Conservation (phyloP, 92 coral and sea anemone species). For the Micromussa lordhowensis region DNA sequence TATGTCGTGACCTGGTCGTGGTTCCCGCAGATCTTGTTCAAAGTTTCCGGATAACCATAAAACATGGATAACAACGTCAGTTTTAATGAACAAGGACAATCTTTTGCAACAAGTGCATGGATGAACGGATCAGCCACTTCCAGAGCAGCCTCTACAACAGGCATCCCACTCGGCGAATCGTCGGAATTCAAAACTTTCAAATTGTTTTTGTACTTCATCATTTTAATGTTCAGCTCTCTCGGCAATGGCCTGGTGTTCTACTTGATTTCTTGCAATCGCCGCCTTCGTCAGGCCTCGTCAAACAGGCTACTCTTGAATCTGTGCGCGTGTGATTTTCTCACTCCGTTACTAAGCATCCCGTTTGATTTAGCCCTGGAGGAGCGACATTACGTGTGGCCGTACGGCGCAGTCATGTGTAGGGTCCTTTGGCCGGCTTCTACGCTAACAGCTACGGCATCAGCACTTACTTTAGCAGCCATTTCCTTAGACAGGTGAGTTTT, state of each 20-base stretch:
- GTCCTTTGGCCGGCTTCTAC: constrained; percentile 88
- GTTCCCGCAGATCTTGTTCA: not conserved
- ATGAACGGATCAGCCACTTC: not conserved
- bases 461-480: constrained; percentile 85
- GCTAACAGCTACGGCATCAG: constrained; percentile 84
- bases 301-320: constrained; percentile 65
- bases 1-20: not conserved
- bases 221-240: constrained; percentile 61
- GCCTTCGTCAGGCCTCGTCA: constrained; percentile 55
- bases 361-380: constrained; percentile 86
- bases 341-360: constrained; percentile 85
- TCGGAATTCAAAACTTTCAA: constrained; percentile 59
- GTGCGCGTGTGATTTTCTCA: constrained; percentile 72
- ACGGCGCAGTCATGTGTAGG: constrained; percentile 77
- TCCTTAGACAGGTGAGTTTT: constrained; percentile 80
- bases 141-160: constrained; percentile 6
- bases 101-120: not conserved
- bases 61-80: constrained; percentile 8
- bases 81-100: not conserved
- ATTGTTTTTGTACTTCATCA: constrained; percentile 50
- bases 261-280: constrained; percentile 57
- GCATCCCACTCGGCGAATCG: constrained; percentile 11
- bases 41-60: not conserved
- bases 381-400: constrained; percentile 74
- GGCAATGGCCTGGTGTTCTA: constrained; percentile 67